Conservation (phyloP, 2,888 invertebrate genomes). For the Polyommatus iphigenia region DNA sequence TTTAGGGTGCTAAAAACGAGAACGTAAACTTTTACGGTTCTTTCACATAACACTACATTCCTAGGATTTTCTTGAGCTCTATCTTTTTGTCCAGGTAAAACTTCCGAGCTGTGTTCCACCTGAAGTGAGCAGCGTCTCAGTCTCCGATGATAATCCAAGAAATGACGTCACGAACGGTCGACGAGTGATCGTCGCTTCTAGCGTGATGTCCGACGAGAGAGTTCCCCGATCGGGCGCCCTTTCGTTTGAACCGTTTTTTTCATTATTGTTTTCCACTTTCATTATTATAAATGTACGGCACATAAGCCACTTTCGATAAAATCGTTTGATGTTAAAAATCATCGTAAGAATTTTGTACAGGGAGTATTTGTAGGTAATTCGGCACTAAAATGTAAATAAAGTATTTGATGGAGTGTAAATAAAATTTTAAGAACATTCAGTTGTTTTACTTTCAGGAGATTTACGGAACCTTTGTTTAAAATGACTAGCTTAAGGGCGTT, state of each 20-base stretch:
- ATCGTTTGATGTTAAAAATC: conserved; percentile 37
- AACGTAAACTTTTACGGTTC: no score
- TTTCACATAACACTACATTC: no score
- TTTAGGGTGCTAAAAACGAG: no score
- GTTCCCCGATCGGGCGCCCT: conserved; percentile 60
- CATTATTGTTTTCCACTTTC: conserved; percentile 32
- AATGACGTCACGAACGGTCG: conserved; percentile 68
- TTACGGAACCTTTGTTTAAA: conserved; percentile 3
- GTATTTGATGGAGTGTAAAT: conserved; percentile 44
- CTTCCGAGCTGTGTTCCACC: conserved; percentile 73
- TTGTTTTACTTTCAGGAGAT: conserved; percentile 30
- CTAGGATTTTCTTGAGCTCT: no score
- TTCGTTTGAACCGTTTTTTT: conserved; percentile 48
- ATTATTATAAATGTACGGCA: conserved; percentile 33
- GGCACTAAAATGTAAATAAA: conserved; percentile 45
- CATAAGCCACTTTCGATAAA: conserved; percentile 34
- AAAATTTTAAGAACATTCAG: conserved; percentile 39
- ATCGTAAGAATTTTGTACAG: conserved; percentile 41
- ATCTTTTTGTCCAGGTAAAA: conserved; percentile 52
- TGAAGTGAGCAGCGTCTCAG: conserved; percentile 72
- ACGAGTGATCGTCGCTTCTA: conserved; percentile 83
- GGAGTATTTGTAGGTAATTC: conserved; percentile 43
- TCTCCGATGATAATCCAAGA: conserved; percentile 58
- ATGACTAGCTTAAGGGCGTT: not conserved
- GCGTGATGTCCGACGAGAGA: conserved; percentile 83